Evolutionary conservation across 2,797 vertebrate genomes (phyloP).

Genomic region (Enteromius thamalakanensis): DNA sequence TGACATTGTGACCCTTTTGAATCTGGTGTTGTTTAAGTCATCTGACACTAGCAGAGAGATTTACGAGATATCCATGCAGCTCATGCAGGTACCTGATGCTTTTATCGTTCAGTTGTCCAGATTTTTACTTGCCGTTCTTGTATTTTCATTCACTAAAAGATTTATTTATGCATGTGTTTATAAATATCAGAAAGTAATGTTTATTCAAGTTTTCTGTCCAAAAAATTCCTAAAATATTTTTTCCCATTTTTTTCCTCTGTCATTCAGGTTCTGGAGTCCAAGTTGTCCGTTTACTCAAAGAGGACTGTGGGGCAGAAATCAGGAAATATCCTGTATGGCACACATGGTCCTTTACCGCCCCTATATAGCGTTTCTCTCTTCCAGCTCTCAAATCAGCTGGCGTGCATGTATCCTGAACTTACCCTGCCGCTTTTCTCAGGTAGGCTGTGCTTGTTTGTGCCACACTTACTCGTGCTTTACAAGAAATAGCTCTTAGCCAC

Average conservation of each 20-base stretch:
- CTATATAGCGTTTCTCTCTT: slow-evolving; percentile 93
- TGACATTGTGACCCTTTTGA: slow-evolving; percentile 95
- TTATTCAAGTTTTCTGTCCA: background rate
- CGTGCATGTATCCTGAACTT: slow-evolving; percentile 98
- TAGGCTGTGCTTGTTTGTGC: slow-evolving; percentile 64
- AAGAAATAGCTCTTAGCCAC: slow-evolving; percentile 16
- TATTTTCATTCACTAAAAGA: background rate
- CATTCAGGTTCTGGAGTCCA: slow-evolving; percentile 91
- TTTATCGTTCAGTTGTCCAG: background rate
- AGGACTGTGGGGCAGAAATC: slow-evolving; percentile 93
- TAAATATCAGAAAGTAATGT: background rate
- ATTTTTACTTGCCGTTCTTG: background rate
- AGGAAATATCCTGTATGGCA: slow-evolving; percentile 92
- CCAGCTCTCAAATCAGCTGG: slow-evolving; percentile 90
- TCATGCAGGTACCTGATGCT: slow-evolving; percentile 88
- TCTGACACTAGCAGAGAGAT: slow-evolving; percentile 98
- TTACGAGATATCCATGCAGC: slow-evolving; percentile 99
- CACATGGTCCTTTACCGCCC: slow-evolving; percentile 91
- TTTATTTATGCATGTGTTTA: background rate
- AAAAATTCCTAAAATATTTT: background rate
- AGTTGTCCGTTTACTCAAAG: slow-evolving; percentile 95
- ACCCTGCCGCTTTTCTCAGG: slow-evolving; percentile 97
- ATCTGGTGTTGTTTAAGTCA: slow-evolving; percentile 96
- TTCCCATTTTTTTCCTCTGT: slow-evolving; percentile 8
- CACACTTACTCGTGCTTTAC: slow-evolving; percentile 30